phyloP scores from a whole-genome alignment of 2,797 vertebrate species.

The Takifugu rubripes region DNA sequence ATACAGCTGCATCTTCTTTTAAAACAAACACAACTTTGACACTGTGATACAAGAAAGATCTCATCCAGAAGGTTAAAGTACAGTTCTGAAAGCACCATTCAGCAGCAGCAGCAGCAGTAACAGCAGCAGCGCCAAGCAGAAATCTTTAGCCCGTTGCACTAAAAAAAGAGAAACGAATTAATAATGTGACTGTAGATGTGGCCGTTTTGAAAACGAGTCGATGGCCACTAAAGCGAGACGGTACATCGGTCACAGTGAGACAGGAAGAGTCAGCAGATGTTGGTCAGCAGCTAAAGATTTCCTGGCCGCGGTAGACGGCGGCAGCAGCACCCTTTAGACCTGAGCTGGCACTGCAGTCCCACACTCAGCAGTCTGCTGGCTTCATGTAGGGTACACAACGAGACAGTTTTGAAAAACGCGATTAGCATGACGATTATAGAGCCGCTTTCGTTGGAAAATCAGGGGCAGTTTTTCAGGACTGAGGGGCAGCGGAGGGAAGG shows the following conservation, averaged over 20 bases:
- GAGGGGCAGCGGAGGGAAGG: no score
- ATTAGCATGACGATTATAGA: no score
- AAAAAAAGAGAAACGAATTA: slow-evolving; percentile 22
- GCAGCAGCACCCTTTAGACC: slow-evolving; percentile 44
- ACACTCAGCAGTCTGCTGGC: slow-evolving; percentile 23
- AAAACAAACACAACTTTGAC: slow-evolving; percentile 6
- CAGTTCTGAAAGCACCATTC: slow-evolving; percentile 7
- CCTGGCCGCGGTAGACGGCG: slow-evolving; percentile 38
- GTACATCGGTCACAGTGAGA: slow-evolving; percentile 23
- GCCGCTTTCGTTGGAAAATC: no score
- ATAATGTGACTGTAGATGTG: slow-evolving; percentile 52
- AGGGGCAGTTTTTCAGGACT: no score
- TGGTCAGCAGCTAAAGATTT: slow-evolving; percentile 61
- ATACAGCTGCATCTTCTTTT: no score
- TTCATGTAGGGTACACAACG: slow-evolving; percentile 2
- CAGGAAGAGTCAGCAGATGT: slow-evolving; percentile 67
- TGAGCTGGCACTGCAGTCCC: slow-evolving; percentile 29
- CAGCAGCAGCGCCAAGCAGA: slow-evolving; percentile 20
- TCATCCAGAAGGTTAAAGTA: slow-evolving; percentile 26
- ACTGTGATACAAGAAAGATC: slow-evolving; percentile 21
- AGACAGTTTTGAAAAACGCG: background rate
- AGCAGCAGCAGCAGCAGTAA: slow-evolving; percentile 17
- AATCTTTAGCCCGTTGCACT: slow-evolving; percentile 38
- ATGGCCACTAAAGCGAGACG: slow-evolving; percentile 44
- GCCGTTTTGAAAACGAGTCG: slow-evolving; percentile 2